Base-by-base conservation (phyloP, 1,140 invertebrate genomes). In the Sitophilus oryzae region DNA sequence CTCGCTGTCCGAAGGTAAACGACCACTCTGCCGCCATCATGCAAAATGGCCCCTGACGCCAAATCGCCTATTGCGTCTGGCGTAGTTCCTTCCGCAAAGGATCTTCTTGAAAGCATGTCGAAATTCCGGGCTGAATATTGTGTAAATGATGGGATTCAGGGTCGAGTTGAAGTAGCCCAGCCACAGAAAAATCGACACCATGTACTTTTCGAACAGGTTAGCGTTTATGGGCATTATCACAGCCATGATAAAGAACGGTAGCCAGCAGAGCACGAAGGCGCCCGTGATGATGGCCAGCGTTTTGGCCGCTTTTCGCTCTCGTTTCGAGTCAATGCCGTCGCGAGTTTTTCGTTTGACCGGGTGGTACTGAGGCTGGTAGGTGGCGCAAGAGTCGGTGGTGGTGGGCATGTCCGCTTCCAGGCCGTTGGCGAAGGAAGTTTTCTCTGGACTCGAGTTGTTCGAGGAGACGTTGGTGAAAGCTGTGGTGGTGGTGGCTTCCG, bases 261-360 rank as follows among this genome's bases (percentile, higher is more conserved):
- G 74, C 90, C 89, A 93, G 71, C 90, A 93, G 36, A 86, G 79
- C 21, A 93, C 86, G 72, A 93, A 93, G 3, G 51, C 51, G 25
- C 89, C 90, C 19, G 91, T 93, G 56, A 93, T 91, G 70, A 92
- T 91, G 60, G 89, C 91, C 60, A 95, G 75, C 15, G 91, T 94
- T 73, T 93, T 91, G 16, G 90, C 91, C 11, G 91, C 91, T 73
- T 93, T 94, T 36, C 87, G 77, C 66, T 95, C 91, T n/a, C 90
- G 77, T 64, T 91, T 91, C 1, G 84, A 84, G 52, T 87, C 85
- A 20, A 82, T 81, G 5, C 80, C 80, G 56, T 86, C 83, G 59
- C 83, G 82, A 1, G 77, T 76, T 66, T 82, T 84, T 48, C 77
- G 71, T 45, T 75, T 72, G 8, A 75, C 69, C 21, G 77, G 67